phyloP scores from a whole-genome alignment of 2,888 invertebrate species.

The Melieria omissa region DNA sequence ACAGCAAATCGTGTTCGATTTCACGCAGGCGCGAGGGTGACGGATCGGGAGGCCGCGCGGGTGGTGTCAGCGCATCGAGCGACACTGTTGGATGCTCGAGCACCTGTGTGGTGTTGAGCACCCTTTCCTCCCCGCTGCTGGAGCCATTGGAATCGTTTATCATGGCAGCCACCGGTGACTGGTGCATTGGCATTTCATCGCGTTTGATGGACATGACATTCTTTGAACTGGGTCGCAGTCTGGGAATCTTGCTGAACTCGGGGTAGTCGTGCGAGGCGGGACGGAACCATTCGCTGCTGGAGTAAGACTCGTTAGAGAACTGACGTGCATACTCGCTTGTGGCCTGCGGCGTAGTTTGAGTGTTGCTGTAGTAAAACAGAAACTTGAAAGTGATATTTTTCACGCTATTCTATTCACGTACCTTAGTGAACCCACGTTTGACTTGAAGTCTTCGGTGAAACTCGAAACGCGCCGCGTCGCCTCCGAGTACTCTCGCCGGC shows the following conservation, averaged over 20 bases:
- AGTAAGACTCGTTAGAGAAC: slow-evolving; percentile 57
- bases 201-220: slow-evolving; percentile 65
- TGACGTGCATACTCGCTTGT: slow-evolving; percentile 43
- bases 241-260: slow-evolving; percentile 65
- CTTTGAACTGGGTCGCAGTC: slow-evolving; percentile 64
- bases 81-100: slow-evolving; percentile 41
- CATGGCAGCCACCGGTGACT: slow-evolving; percentile 64
- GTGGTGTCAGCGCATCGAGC: slow-evolving; percentile 38
- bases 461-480: slow-evolving; percentile 50
- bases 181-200: slow-evolving; percentile 57
- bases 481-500: slow-evolving; percentile 47
- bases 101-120: slow-evolving; percentile 41
- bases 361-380: slow-evolving; percentile 25
- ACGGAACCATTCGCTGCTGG: slow-evolving; percentile 64
- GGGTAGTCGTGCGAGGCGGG: slow-evolving; percentile 58
- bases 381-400: background rate
- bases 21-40: slow-evolving; percentile 46
- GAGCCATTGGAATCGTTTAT: slow-evolving; percentile 64
- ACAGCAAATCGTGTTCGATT: slow-evolving; percentile 47
- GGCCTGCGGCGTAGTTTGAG: background rate
- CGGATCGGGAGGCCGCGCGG: slow-evolving; percentile 53
- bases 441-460: slow-evolving; percentile 49
- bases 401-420: slow-evolving; percentile 37
- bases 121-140: slow-evolving; percentile 62
- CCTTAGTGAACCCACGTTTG: slow-evolving; percentile 53